A percentile compares a stretch with the other conserved stretches of the same genome.
These are phyloP conservation scores for Sphaerolaimus hirsutus DNA, from an alignment of 2,888 invertebrate species.

Conservation along the genomic window DNA sequence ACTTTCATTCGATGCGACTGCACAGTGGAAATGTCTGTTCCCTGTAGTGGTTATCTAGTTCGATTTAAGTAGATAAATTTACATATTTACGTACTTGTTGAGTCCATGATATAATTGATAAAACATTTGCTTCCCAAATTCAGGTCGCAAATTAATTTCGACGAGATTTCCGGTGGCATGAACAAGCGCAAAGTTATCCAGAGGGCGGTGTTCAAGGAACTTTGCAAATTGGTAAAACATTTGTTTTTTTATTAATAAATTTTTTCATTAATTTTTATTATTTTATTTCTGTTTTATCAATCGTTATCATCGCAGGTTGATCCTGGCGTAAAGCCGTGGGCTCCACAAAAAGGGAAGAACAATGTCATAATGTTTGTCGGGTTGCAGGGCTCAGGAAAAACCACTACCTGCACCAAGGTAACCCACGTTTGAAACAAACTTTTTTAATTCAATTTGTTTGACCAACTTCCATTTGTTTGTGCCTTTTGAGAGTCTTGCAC, in stretches of 20 bases:
- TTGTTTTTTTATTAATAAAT: neutral
- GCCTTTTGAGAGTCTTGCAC: no score
- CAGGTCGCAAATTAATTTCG: slow-evolving; percentile 81
- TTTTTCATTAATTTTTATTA: neutral
- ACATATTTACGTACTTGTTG: no score
- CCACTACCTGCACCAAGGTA: slow-evolving; percentile 87
- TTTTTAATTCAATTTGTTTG: no score
- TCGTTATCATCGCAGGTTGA: slow-evolving; percentile 39
- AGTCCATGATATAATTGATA: no score
- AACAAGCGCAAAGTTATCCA: slow-evolving; percentile 96
- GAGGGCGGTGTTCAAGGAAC: slow-evolving; percentile 83
- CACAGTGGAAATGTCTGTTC: no score
- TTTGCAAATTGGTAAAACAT: slow-evolving; percentile 58
- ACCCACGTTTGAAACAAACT: no score
- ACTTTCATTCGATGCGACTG: no score
- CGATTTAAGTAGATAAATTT: no score
- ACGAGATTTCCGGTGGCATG: slow-evolving; percentile 88
- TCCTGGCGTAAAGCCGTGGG: slow-evolving; percentile 85
- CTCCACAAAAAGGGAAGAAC: slow-evolving; percentile 72
- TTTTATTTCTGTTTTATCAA: neutral
- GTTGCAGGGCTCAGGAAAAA: slow-evolving; percentile 94
- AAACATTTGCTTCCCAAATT: no score
- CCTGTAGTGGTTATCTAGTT: no score
- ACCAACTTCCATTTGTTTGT: no score
- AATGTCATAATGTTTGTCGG: slow-evolving; percentile 99